These are phyloP conservation scores for Calypte anna DNA, from an alignment of 2,113 vertebrate genomes.

Conservation along the genomic window DNA sequence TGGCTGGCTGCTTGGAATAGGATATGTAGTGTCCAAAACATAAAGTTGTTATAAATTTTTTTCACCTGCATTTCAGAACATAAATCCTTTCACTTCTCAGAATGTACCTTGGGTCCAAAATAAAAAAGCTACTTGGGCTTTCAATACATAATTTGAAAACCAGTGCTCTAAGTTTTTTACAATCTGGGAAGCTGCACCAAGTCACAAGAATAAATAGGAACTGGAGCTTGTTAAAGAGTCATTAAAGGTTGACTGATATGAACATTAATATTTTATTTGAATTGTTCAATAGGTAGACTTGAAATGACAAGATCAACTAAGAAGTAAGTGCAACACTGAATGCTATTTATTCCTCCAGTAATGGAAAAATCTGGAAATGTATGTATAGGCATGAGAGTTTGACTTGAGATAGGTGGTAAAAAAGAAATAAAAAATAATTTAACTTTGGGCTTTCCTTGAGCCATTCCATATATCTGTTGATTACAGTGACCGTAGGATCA, in stretches of 20 bases:
- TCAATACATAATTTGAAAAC: neutral
- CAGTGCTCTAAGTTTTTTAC: neutral
- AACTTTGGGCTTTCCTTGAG: neutral
- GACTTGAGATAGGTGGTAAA: neutral
- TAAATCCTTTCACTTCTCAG: slow-evolving; percentile 1
- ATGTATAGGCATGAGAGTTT: neutral
- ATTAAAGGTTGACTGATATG: slow-evolving; percentile 32
- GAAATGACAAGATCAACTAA: neutral
- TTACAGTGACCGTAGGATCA: neutral
- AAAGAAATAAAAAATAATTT: neutral
- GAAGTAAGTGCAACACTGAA: neutral
- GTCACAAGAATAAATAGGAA: slow-evolving; percentile 23
- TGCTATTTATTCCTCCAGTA: neutral
- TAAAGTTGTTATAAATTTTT: neutral
- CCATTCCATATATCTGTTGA: neutral
- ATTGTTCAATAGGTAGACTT: neutral
- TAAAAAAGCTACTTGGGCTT: neutral
- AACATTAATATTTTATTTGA: slow-evolving; percentile 38
- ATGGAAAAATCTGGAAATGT: neutral
- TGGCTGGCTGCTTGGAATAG: neutral
- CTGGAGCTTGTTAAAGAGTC: slow-evolving; percentile 26
- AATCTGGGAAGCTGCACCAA: neutral
- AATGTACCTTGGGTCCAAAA: slow-evolving; percentile 19
- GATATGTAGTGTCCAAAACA: neutral
- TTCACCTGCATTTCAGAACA: neutral